Evolutionary conservation across 1,140 invertebrate genomes (phyloP), one percentile per base, ranked within the genome.

Genomic region (Aphis craccivora): DNA sequence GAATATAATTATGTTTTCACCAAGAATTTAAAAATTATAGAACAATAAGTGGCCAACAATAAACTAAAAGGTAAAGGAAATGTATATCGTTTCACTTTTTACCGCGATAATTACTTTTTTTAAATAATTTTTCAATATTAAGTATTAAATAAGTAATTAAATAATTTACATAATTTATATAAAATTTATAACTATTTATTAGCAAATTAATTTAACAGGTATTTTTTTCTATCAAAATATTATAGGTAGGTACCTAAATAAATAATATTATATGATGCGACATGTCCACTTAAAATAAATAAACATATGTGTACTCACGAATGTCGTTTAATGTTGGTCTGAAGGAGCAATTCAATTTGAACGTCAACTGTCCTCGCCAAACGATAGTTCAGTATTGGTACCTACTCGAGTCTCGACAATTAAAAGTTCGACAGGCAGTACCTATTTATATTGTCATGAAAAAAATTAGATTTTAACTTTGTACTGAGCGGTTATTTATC

Each of bases 381-480:
- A 35, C n/a, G 86, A 51, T 35, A 48, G 30, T 88, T 88, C 45
- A 48, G 23, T 87, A 87, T 87, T 87, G 84, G 25, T 87, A n/a
- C n/a, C n/a, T n/a, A n/a, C n/a, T n/a, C n/a, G n/a, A n/a, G n/a
- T 87, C 37, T 87, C 43, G 84, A 8, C 14, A 48, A 30, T 30
- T n/a, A 51, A 18, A 87, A 43, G 84, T 30, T 43, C 25, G 14
- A 5, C 30, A 25, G 9, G 2, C 23, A 25, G 22, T 11, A 40
- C 22, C 37, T 40, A 40, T 84, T 40, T 84, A 83, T 40, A 45
- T 6, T 86, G 25, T 48, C 20, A 14, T 87, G 7, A n/a, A 48
- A 84, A 48, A 87, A 87, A 48, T n/a, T 9, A n/a, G 23, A 89
- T 37, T 55, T 55, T 14, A 89, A 89, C 87, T 88, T 88, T 37